Conservation (phyloP, 2,113 vertebrate species). For the Callospermophilus lateralis region DNA sequence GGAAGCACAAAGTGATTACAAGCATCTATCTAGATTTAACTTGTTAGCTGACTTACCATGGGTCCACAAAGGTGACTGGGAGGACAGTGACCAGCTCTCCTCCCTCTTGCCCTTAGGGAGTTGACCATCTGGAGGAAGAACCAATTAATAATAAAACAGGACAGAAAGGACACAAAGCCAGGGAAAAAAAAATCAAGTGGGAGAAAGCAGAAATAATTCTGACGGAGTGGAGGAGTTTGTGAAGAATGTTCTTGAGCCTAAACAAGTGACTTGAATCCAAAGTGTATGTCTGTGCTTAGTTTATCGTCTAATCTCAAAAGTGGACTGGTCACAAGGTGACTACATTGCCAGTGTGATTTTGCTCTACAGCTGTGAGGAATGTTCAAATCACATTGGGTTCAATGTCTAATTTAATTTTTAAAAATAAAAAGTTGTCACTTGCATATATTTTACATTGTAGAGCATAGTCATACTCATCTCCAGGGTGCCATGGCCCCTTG, state of each 20-base stretch:
- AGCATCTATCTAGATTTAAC: background rate
- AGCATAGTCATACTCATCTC: background rate
- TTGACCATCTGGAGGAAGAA: background rate
- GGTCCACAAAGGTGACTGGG: background rate
- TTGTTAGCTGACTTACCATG: background rate
- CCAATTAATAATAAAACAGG: background rate
- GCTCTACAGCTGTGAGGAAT: background rate
- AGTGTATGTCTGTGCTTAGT: background rate
- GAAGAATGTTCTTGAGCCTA: background rate
- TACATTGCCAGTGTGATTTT: background rate
- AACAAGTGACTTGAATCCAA: background rate
- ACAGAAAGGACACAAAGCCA: background rate
- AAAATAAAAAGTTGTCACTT: background rate
- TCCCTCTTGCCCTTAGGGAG: background rate
- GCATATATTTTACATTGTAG: background rate
- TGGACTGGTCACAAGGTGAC: background rate
- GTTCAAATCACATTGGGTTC: background rate
- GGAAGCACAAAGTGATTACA: fast-evolving
- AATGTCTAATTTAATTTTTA: background rate
- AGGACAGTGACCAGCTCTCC: background rate
- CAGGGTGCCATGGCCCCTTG: fast-evolving
- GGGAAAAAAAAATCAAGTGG: background rate
- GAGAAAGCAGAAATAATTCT: background rate
- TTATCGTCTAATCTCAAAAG: background rate
- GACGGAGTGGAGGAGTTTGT: background rate